Conservation (phyloP, 1,140 invertebrate genomes). For the Akabosia matsudoensis region DNA sequence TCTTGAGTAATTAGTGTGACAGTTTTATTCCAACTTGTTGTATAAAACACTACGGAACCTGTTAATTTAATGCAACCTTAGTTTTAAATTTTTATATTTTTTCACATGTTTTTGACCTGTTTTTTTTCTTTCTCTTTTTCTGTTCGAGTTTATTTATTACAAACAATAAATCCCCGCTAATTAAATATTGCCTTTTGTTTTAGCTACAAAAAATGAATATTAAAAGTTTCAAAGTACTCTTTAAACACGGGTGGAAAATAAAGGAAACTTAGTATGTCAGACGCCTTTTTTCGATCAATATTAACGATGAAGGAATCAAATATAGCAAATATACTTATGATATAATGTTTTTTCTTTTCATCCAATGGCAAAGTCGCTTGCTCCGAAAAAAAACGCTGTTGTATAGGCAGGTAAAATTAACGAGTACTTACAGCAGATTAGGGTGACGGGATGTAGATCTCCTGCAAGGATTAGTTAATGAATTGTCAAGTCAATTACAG, state of each 20-base stretch:
- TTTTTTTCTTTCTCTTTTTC: background rate
- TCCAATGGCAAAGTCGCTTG: background rate
- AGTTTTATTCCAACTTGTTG: background rate
- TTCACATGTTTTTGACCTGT: background rate
- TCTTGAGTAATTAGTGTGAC: conserved; percentile 6
- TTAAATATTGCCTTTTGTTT: background rate
- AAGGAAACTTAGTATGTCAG: background rate
- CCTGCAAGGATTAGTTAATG: conserved; percentile 13
- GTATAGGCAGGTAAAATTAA: conserved; percentile 13
- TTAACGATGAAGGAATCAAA: background rate
- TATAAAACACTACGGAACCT: conserved; percentile 8
- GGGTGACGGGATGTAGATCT: conserved; percentile 18
- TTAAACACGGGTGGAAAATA: background rate
- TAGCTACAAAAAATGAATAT: conserved; percentile 4
- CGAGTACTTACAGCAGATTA: background rate
- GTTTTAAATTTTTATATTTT: background rate
- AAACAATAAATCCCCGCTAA: background rate
- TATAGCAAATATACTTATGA: background rate
- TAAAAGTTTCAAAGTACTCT: conserved; percentile 14
- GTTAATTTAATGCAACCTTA: conserved; percentile 10
- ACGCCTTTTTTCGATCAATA: background rate
- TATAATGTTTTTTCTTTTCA: background rate
- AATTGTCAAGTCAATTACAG: too few species aligned
- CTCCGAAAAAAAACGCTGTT: background rate
- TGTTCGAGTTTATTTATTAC: conserved; percentile 8